Percentiles rank a stretch among this genome's conserved stretches.
Conservation (phyloP, 2,888 invertebrate genomes). For the Bedellia somnulentella region DNA sequence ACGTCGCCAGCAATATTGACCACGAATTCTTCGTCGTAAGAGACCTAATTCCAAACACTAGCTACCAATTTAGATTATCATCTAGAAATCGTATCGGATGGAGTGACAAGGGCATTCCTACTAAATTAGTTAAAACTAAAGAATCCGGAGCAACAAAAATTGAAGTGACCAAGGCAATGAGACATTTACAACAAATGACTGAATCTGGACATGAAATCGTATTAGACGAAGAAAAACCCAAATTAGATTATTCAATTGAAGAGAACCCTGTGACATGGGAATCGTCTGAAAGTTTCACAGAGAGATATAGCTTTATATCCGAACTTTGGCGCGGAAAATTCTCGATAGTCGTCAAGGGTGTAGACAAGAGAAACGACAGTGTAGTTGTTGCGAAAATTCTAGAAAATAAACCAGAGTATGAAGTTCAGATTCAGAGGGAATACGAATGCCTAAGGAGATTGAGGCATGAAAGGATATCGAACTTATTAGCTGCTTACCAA, state of each 20-base stretch:
- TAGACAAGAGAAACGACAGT: constrained; percentile 73
- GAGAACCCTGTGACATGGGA: constrained; percentile 74
- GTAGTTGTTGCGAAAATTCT: constrained; percentile 85
- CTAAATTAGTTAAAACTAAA: constrained; percentile 72
- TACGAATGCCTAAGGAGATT: constrained; percentile 81
- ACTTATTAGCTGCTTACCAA: constrained; percentile 71
- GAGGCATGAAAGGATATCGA: constrained; percentile 86
- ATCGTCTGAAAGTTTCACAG: constrained; percentile 66
- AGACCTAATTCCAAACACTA: constrained; percentile 75
- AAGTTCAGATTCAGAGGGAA: constrained; percentile 72
- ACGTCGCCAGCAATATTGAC: constrained; percentile 84
- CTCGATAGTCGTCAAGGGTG: constrained; percentile 77
- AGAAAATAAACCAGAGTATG: constrained; percentile 67
- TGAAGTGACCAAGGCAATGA: constrained; percentile 80
- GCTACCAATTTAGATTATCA: constrained; percentile 87
- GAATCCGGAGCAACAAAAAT: constrained; percentile 70
- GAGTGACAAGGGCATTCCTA: constrained; percentile 87
- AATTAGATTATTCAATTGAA: constrained; percentile 75
- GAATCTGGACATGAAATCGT: constrained; percentile 75
- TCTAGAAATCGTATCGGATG: constrained; percentile 91
- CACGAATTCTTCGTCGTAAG: constrained; percentile 89
- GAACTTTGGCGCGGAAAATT: constrained; percentile 86
- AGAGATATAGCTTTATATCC: constrained; percentile 82
- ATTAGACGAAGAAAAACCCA: constrained; percentile 65
- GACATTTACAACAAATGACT: constrained; percentile 81